These are phyloP conservation scores for Rhopalosiphum padi DNA, from an alignment of 1,140 invertebrate species.

Conservation along the genomic window DNA sequence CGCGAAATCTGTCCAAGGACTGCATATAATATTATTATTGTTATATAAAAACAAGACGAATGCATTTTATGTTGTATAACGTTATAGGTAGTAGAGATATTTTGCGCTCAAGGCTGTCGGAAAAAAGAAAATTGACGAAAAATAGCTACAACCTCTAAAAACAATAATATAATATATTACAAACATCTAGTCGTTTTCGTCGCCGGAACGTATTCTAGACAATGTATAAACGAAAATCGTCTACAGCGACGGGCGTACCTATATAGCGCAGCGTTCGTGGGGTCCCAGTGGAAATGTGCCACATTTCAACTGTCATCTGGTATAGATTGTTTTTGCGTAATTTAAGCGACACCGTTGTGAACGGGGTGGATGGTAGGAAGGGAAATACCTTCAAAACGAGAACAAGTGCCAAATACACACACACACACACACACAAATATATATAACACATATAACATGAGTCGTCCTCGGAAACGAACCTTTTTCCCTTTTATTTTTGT, in stretches of 20 bases:
- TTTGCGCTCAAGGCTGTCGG: not conserved
- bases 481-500: not conserved
- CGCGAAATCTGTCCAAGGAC: constrained; percentile 27
- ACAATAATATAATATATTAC: too few relatives aligned
- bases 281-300: constrained; percentile 28
- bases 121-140: not conserved
- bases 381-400: not conserved
- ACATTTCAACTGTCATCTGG: constrained; percentile 22
- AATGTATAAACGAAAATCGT: not conserved
- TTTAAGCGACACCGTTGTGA: not conserved
- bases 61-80: not conserved
- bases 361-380: not conserved
- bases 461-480: not conserved
- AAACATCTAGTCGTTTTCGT: not conserved
- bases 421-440: not conserved
- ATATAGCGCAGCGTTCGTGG: not conserved
- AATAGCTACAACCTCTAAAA: not conserved
- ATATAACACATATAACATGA: too few relatives aligned
- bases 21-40: not conserved
- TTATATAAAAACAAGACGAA: not conserved
- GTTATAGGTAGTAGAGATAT: not conserved
- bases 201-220: not conserved
- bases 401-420: constrained; percentile 4
- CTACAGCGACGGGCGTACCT: not conserved
- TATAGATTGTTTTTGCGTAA: constrained; percentile 27